Evolutionary conservation across 2,113 vertebrate genomes (phyloP).

Genomic region (Bubalus kerabau): DNA sequence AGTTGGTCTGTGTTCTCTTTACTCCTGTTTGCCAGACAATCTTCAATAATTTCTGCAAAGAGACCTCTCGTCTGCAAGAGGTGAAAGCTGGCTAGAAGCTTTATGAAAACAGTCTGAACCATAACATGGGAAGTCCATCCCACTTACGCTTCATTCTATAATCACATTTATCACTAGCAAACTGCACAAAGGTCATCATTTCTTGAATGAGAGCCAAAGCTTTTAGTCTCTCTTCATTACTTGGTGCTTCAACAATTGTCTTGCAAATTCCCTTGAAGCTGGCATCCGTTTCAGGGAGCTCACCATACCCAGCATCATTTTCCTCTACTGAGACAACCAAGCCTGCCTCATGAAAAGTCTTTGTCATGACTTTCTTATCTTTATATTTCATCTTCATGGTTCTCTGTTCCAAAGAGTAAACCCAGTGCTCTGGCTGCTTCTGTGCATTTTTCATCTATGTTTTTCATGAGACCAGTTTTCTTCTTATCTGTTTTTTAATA

Average conservation of each 20-base stretch:
- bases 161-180: slow-evolving; percentile 97
- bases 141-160: slow-evolving; percentile 96
- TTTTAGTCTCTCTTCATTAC: slow-evolving; percentile 90
- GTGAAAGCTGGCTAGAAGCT: neutral
- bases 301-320: slow-evolving; percentile 94
- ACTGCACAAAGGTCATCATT: slow-evolving; percentile 95
- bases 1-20: slow-evolving; percentile 86
- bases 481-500: slow-evolving; percentile 71
- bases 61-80: slow-evolving; percentile 80
- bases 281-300: slow-evolving; percentile 93
- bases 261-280: slow-evolving; percentile 93
- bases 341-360: slow-evolving; percentile 91
- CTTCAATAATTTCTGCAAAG: slow-evolving; percentile 86
- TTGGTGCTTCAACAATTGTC: slow-evolving; percentile 88
- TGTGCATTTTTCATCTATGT: slow-evolving; percentile 85
- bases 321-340: slow-evolving; percentile 94
- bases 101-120: slow-evolving; percentile 81
- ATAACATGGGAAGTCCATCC: slow-evolving; percentile 94
- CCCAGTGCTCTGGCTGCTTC: slow-evolving; percentile 83
- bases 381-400: slow-evolving; percentile 90
- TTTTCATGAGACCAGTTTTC: slow-evolving; percentile 76
- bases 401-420: slow-evolving; percentile 89
- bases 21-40: slow-evolving; percentile 82
- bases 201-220: slow-evolving; percentile 96
- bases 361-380: slow-evolving; percentile 93